Evolutionary conservation across 2,888 invertebrate genomes (phyloP).

Genomic region (Arenicola marina): DNA sequence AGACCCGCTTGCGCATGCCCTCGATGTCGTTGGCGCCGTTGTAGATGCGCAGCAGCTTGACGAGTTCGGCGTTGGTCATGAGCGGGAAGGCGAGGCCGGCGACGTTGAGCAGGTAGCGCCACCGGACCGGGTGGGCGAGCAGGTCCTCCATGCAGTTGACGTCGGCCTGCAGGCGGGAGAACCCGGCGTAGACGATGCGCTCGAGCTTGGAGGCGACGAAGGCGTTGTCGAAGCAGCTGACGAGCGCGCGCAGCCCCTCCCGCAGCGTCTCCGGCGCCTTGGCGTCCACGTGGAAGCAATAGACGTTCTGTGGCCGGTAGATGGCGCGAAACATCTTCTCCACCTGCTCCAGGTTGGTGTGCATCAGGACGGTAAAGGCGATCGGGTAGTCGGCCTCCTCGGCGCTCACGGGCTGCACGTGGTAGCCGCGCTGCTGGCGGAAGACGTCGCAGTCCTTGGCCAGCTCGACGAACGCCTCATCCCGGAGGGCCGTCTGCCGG

Average conservation of each 20-base stretch:
- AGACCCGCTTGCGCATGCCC: slow-evolving; percentile 44
- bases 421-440: slow-evolving; percentile 15
- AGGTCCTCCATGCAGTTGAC: slow-evolving; percentile 58
- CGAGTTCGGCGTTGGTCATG: slow-evolving; percentile 57
- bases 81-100: slow-evolving; percentile 57
- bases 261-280: slow-evolving; percentile 38
- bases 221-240: slow-evolving; percentile 54
- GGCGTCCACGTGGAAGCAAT: slow-evolving; percentile 57
- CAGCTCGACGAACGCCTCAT: slow-evolving; percentile 4
- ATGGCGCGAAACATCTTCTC: slow-evolving; percentile 48
- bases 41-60: slow-evolving; percentile 53
- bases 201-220: slow-evolving; percentile 52
- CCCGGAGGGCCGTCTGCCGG: no score
- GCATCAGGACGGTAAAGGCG: slow-evolving; percentile 51
- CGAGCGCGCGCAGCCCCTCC: slow-evolving; percentile 34
- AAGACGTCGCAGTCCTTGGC: slow-evolving; percentile 25
- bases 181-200: slow-evolving; percentile 53
- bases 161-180: slow-evolving; percentile 49
- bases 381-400: slow-evolving; percentile 48
- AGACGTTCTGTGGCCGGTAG: slow-evolving; percentile 53
- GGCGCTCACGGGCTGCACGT: slow-evolving; percentile 9
- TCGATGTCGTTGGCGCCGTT: slow-evolving; percentile 60
- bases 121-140: slow-evolving; percentile 30
- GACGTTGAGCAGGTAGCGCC: slow-evolving; percentile 60
- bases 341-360: slow-evolving; percentile 47